Evolutionary conservation across 2,797 vertebrate species (phyloP).

Genomic region (Lacerta viridis): DNA sequence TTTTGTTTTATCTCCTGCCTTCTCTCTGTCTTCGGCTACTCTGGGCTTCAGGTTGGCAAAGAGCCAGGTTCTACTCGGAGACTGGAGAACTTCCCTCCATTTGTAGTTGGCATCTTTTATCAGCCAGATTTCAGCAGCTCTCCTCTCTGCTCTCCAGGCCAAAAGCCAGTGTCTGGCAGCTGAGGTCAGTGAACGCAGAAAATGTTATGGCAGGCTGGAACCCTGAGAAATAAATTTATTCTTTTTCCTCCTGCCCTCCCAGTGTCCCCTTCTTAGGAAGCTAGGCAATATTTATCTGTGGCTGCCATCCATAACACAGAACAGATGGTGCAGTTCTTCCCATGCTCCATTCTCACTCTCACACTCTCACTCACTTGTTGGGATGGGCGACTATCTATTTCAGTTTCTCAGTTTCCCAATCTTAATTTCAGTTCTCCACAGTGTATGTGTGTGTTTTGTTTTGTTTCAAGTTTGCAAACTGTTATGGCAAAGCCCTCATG

Average conservation of each 20-base stretch:
- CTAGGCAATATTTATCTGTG: background rate
- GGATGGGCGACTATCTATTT: too few species aligned
- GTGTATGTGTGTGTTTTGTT: too few species aligned
- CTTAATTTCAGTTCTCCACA: too few species aligned
- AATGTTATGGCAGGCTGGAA: too few species aligned
- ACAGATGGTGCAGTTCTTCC: slow-evolving; percentile 30
- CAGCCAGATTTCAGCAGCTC: slow-evolving; percentile 37
- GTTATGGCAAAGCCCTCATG: too few species aligned
- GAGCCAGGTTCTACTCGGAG: slow-evolving; percentile 44
- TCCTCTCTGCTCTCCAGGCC: slow-evolving; percentile 16
- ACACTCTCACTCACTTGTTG: too few species aligned
- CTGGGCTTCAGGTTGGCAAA: slow-evolving; percentile 46
- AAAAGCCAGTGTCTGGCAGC: slow-evolving; percentile 46
- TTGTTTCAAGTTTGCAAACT: too few species aligned
- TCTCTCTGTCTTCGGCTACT: slow-evolving; percentile 13
- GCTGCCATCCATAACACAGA: slow-evolving; percentile 21
- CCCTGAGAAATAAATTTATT: slow-evolving; percentile 12
- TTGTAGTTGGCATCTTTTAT: slow-evolving; percentile 15
- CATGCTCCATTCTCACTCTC: background rate
- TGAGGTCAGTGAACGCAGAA: slow-evolving; percentile 32
- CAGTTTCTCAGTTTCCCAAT: too few species aligned
- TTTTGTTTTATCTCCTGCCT: slow-evolving; percentile 8
- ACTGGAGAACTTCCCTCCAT: slow-evolving; percentile 44
- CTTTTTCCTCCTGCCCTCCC: background rate
- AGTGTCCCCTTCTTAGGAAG: slow-evolving; percentile 25